These are phyloP conservation scores for Nephrocerus scutellatus DNA, from an alignment of 2,888 invertebrate genomes.

Conservation along the genomic window DNA sequence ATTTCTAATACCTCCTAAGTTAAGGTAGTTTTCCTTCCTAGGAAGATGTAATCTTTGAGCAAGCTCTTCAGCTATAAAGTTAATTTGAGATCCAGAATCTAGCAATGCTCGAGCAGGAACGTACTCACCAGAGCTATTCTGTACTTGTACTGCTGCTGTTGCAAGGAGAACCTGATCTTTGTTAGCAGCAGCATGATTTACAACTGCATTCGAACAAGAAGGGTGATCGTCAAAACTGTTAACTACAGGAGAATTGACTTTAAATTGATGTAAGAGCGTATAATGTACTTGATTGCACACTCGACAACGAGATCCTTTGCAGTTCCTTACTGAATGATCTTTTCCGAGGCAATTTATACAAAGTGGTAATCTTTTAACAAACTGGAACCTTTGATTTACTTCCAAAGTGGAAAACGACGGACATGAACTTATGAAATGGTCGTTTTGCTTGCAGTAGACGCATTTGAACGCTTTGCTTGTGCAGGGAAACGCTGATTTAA, in stretches of 20 bases:
- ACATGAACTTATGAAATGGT: slow-evolving; percentile 1
- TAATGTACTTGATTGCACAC: neutral
- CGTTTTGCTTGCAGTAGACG: neutral
- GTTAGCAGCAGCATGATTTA: neutral
- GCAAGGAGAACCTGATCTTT: slow-evolving; percentile 1
- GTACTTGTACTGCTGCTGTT: slow-evolving; percentile 2
- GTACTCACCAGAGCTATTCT: neutral
- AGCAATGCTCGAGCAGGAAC: slow-evolving; percentile 4
- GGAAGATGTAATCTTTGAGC: slow-evolving; percentile 6
- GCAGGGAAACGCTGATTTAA: neutral
- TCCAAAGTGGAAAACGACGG: neutral
- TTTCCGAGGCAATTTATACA: slow-evolving; percentile 9
- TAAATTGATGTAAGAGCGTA: neutral
- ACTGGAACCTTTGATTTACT: slow-evolving; percentile 4
- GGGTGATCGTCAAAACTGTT: neutral
- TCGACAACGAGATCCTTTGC: neutral
- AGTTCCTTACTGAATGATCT: slow-evolving; percentile 1
- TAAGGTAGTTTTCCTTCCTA: neutral
- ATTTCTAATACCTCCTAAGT: neutral
- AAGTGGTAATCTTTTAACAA: slow-evolving; percentile 1
- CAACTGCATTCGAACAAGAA: neutral
- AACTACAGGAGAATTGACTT: neutral
- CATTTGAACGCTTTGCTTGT: too few relatives aligned
- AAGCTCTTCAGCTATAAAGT: slow-evolving; percentile 10
- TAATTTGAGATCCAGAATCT: slow-evolving; percentile 9